phyloP scores from a whole-genome alignment of 2,113 vertebrate species.

The Pedionomus torquatus region DNA sequence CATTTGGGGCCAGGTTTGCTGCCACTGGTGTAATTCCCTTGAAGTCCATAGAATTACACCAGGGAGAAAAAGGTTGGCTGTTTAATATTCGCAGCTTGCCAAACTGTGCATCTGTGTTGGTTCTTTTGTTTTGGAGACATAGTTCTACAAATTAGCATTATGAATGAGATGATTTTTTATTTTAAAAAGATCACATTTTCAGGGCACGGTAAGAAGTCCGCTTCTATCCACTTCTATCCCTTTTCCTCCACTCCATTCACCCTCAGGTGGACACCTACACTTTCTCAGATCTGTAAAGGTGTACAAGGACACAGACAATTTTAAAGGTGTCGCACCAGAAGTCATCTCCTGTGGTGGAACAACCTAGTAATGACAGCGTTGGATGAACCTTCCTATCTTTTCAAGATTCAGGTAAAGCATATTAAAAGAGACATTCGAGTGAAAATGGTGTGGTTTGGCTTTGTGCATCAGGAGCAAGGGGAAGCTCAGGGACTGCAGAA shows the following conservation, averaged over 20 bases:
- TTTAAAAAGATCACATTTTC: background rate
- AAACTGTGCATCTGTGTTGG: slow-evolving; percentile 49
- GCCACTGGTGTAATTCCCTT: background rate
- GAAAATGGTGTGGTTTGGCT: background rate
- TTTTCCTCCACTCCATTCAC: background rate
- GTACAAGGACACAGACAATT: background rate
- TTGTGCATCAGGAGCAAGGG: background rate
- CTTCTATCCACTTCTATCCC: background rate
- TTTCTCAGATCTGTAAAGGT: background rate
- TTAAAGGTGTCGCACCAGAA: background rate
- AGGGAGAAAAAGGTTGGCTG: background rate
- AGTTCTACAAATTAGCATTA: background rate
- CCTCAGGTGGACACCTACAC: background rate
- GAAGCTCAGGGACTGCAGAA: background rate
- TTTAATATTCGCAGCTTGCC: slow-evolving; percentile 5
- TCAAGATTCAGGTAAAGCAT: background rate
- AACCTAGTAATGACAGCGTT: background rate
- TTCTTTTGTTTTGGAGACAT: slow-evolving; percentile 56
- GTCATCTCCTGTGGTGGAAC: background rate
- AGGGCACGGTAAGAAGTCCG: background rate
- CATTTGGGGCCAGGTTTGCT: background rate
- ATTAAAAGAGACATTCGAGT: background rate
- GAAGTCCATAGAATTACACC: background rate
- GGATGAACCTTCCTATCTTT: background rate
- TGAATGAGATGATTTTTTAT: background rate